Conservation (phyloP, 2,113 vertebrate genomes). For the Scomber scombrus region DNA sequence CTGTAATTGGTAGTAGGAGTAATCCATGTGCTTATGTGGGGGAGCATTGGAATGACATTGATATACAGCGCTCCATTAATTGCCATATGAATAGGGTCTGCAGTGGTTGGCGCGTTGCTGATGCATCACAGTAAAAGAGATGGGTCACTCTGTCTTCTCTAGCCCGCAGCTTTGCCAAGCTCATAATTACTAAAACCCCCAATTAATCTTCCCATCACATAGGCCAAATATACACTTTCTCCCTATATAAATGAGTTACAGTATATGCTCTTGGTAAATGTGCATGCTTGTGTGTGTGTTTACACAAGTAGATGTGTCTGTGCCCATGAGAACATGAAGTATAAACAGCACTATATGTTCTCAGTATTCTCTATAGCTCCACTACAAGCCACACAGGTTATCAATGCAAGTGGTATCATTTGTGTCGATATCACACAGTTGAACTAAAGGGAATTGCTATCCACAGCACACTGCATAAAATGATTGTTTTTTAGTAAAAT, state of each 20-base stretch:
- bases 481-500: background rate
- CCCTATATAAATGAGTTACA: constrained; percentile 78
- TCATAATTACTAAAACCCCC: constrained; percentile 85
- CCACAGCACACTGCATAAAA: background rate
- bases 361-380: background rate
- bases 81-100: constrained; percentile 85
- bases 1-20: constrained; percentile 74
- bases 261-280: constrained; percentile 61
- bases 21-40: constrained; percentile 78
- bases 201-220: constrained; percentile 87
- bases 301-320: constrained; percentile 34
- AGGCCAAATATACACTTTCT: constrained; percentile 81
- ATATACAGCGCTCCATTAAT: constrained; percentile 87
- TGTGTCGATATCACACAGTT: constrained; percentile 7
- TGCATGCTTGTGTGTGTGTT: constrained; percentile 36
- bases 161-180: constrained; percentile 81
- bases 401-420: constrained; percentile 24
- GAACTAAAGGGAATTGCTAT: background rate
- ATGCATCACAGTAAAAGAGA: constrained; percentile 82
- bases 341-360: background rate
- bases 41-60: constrained; percentile 82
- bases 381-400: constrained; percentile 7
- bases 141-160: constrained; percentile 84
- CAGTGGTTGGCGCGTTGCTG: constrained; percentile 81
- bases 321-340: background rate